Evolutionary conservation across 2,888 invertebrate genomes (phyloP).

Genomic region (Bedellia somnulentella): DNA sequence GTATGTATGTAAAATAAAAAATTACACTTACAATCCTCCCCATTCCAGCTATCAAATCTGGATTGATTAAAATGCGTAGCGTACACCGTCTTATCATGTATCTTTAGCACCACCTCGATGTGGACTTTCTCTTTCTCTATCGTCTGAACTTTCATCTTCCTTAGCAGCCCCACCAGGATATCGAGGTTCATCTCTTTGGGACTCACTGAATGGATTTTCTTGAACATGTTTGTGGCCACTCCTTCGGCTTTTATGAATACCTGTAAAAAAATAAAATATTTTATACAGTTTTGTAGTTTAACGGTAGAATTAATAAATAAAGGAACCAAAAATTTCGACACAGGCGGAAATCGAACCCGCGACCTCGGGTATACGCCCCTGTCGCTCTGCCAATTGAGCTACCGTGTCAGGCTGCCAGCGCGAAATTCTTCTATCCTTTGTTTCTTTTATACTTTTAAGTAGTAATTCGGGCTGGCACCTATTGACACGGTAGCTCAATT

Average conservation of each 20-base stretch:
- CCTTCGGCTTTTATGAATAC: constrained; percentile 64
- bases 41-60: constrained; percentile 62
- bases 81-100: constrained; percentile 68
- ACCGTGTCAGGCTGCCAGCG: too few species aligned
- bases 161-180: constrained; percentile 30
- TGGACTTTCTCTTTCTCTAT: constrained; percentile 62
- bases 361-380: too few species aligned
- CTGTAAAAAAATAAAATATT: constrained; percentile 43
- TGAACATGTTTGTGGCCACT: constrained; percentile 35
- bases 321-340: too few species aligned
- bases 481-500: too few species aligned
- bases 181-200: constrained; percentile 32
- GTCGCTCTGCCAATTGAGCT: too few species aligned
- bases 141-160: constrained; percentile 44
- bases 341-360: too few species aligned
- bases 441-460: too few species aligned
- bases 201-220: constrained; percentile 32
- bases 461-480: too few species aligned
- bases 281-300: too few species aligned
- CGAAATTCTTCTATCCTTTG: too few species aligned
- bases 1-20: too few species aligned
- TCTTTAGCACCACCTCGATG: constrained; percentile 66
- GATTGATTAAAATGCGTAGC: constrained; percentile 69
- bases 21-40: constrained; percentile 59
- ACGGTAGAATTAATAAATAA: too few species aligned